Base-by-base conservation (phyloP, 1,140 invertebrate genomes). In the Diplogasteroides magnus region DNA sequence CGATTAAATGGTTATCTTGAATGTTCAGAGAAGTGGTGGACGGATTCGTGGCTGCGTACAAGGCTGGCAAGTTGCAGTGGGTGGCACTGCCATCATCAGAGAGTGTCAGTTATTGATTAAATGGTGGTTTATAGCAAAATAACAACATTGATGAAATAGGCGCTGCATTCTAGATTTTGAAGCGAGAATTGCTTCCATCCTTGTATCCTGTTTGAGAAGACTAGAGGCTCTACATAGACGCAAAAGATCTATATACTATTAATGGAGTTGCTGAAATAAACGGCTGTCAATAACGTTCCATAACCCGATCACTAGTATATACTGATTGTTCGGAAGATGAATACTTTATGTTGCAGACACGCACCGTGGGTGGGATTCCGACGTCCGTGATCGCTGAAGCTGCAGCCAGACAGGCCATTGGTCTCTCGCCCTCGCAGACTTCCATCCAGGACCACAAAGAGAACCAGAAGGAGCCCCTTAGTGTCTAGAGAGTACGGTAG, bases 351-450 rank as follows among this genome's bases (percentile, higher is more conserved):
- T n/a, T n/a, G n/a, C 58, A 28, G 48, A 68, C 48, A 13, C 31
- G 66, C 28, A 74, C 57, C 19, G 68, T 72, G 25, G 70, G 56
- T 1, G 68, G 68, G 13, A 70, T 70, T 58, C 68, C 70, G 19
- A 29, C 69, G 37, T 23, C 68, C 15, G 59, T 61, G 15, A 71
- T 72, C n/a, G 56, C n/a, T n/a, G n/a, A 73, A 31, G 55, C 74
- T 19, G 68, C 70, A 25, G 26, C 37, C 19, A 6, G 37, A 48
- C 37, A 48, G n/a, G n/a, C n/a, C n/a, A n/a, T n/a, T n/a, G n/a
- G n/a, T n/a, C n/a, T n/a, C n/a, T n/a, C n/a, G n/a, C n/a, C n/a
- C n/a, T n/a, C n/a, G n/a, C n/a, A n/a, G n/a, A n/a, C n/a, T n/a
- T n/a, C n/a, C n/a, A n/a, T n/a, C n/a, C n/a, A n/a, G n/a, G n/a